phyloP scores from a whole-genome alignment of 2,888 invertebrate species.

The Drosophila affinis region DNA sequence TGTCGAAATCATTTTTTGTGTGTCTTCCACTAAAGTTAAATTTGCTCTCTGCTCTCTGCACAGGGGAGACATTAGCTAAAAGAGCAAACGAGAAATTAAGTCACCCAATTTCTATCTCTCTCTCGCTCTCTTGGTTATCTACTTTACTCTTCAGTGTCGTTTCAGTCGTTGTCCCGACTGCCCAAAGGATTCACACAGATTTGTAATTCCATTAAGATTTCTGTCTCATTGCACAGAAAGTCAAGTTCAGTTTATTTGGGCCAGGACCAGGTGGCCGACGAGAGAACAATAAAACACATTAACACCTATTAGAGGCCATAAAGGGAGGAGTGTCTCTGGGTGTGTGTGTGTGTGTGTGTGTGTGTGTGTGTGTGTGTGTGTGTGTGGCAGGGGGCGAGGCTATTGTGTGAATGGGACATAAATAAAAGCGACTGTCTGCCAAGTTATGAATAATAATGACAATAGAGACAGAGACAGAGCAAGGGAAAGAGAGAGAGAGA shows the following conservation, averaged over 20 bases:
- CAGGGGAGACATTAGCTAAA: constrained; percentile 24
- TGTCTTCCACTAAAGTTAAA: constrained; percentile 17
- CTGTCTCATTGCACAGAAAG: constrained; percentile 45
- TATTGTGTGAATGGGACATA: constrained; percentile 70
- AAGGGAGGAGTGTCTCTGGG: constrained; percentile 9
- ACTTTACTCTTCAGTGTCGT: constrained; percentile 1
- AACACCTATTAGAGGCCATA: constrained; percentile 66
- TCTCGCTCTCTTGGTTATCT: neutral
- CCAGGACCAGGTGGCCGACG: constrained; percentile 33
- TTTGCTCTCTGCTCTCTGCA: neutral
- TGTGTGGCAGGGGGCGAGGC: constrained; percentile 31
- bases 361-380: constrained; percentile 1
- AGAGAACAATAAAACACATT: constrained; percentile 66
- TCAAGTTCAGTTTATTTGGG: constrained; percentile 44
- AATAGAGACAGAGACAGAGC: constrained; percentile 45
- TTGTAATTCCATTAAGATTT: constrained; percentile 50
- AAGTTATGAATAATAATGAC: constrained; percentile 75
- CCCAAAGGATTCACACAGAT: constrained; percentile 8
- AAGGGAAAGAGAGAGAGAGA: constrained; percentile 12
- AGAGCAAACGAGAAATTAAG: constrained; percentile 13
- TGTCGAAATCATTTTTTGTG: constrained; percentile 52
- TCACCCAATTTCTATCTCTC: neutral
- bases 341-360: constrained; percentile 1
- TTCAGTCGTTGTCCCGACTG: neutral
- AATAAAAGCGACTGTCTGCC: constrained; percentile 72